A percentile compares a stretch with the other conserved stretches of the same genome.
These are phyloP conservation scores for Amniataba percoides DNA, from an alignment of 2,797 vertebrate species.

Conservation along the genomic window DNA sequence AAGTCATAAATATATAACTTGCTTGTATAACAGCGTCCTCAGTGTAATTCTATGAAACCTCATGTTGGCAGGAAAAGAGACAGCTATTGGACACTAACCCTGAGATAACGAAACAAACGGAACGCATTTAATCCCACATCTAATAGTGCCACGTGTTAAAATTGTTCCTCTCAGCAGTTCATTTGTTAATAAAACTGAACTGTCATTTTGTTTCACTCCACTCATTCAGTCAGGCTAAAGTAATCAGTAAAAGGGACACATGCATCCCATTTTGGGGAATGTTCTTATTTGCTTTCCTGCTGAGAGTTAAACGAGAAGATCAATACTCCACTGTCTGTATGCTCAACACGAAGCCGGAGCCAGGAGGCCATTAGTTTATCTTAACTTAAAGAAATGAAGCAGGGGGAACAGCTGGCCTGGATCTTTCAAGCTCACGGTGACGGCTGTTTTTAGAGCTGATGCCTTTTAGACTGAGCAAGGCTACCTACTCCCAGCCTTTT, in stretches of 20 bases:
- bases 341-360: not conserved
- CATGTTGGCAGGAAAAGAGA: conserved; percentile 1
- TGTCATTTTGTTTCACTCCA: conserved; percentile 1
- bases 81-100: not conserved
- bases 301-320: conserved; percentile 7
- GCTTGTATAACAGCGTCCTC: not conserved
- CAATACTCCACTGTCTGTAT: too few relatives aligned
- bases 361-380: conserved; percentile 8
- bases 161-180: not conserved
- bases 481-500: not conserved
- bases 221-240: not conserved
- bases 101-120: not conserved
- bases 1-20: conserved; percentile 16
- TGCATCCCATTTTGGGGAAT: conserved; percentile 22
- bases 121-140: not conserved
- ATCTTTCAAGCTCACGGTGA: not conserved
- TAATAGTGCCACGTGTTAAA: not conserved
- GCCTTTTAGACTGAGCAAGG: not conserved
- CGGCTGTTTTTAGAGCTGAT: not conserved
- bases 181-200: not conserved
- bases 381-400: not conserved
- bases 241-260: not conserved
- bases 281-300: conserved; percentile 14
- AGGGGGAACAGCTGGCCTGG: not conserved
- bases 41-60: conserved; percentile 12